Conservation (phyloP, 2,113 vertebrate genomes). For the Pseudopipra pipra region DNA sequence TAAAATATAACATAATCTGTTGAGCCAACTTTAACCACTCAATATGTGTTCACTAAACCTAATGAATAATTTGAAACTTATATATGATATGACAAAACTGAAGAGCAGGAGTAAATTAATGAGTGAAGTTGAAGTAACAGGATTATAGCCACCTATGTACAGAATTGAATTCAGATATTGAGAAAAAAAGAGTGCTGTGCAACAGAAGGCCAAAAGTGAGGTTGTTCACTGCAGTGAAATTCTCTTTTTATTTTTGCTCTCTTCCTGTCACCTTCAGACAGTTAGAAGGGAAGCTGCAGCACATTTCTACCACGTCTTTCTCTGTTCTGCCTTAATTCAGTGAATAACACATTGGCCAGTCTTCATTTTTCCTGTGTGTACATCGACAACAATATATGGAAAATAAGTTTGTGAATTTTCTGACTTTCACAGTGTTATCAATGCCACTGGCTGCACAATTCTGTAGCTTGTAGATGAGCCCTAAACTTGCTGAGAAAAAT, state of each 20-base stretch:
- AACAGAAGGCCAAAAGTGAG: not conserved
- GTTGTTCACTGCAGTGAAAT: not conserved
- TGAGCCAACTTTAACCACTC: not conserved
- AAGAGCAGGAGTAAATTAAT: not conserved
- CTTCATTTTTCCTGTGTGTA: slow-evolving; percentile 4
- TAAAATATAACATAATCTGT: not conserved
- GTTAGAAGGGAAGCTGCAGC: not conserved
- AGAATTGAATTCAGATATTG: not conserved
- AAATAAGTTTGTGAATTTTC: slow-evolving; percentile 37
- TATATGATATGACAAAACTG: not conserved
- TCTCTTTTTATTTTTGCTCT: not conserved
- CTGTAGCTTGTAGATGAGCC: not conserved
- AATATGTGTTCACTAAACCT: not conserved
- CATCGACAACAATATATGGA: not conserved
- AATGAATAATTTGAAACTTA: not conserved
- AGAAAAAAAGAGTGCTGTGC: not conserved
- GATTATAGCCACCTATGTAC: not conserved
- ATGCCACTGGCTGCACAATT: slow-evolving; percentile 1
- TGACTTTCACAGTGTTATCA: slow-evolving; percentile 28
- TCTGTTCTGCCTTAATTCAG: not conserved
- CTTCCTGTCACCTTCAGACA: not conserved
- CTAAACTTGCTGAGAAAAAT: slow-evolving; percentile 49
- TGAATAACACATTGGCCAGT: not conserved
- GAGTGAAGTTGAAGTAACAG: not conserved
- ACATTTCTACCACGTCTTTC: not conserved